Evolutionary conservation across 2,888 invertebrate genomes (phyloP).

Genomic region (Sesia bembeciformis): DNA sequence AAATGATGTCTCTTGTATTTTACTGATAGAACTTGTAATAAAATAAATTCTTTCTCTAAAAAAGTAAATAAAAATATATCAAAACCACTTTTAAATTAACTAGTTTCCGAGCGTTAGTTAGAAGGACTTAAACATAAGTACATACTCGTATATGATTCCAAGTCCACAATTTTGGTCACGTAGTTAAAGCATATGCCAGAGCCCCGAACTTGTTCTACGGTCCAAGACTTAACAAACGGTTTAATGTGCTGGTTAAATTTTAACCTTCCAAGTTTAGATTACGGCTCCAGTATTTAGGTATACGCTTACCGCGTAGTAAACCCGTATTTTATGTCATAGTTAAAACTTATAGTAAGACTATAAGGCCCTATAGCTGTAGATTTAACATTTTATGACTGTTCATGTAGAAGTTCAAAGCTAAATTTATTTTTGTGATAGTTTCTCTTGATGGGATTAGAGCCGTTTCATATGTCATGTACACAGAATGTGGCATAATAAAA

Average conservation of each 20-base stretch:
- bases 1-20: too few relatives aligned
- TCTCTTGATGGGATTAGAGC: too few relatives aligned
- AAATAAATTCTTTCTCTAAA: too few relatives aligned
- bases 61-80: too few relatives aligned
- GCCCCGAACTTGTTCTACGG: conserved; percentile 6
- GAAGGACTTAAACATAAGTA: too few relatives aligned
- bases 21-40: too few relatives aligned
- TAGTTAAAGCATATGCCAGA: neutral
- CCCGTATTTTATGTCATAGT: conserved; percentile 1
- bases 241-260: conserved; percentile 18
- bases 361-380: conserved; percentile 20
- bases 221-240: conserved; percentile 6
- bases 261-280: conserved; percentile 25
- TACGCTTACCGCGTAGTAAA: conserved; percentile 11
- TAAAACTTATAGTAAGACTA: conserved; percentile 1
- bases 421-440: too few relatives aligned
- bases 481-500: too few relatives aligned
- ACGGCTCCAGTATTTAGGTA: conserved; percentile 7
- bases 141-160: neutral
- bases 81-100: too few relatives aligned
- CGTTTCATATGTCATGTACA: too few relatives aligned
- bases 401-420: too few relatives aligned
- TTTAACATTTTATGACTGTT: neutral
- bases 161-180: neutral
- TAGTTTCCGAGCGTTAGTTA: too few relatives aligned